Percentiles rank a stretch among this genome's conserved stretches.
These are phyloP conservation scores for Psophia crepitans DNA, from an alignment of 2,113 vertebrate genomes.

Conservation along the genomic window DNA sequence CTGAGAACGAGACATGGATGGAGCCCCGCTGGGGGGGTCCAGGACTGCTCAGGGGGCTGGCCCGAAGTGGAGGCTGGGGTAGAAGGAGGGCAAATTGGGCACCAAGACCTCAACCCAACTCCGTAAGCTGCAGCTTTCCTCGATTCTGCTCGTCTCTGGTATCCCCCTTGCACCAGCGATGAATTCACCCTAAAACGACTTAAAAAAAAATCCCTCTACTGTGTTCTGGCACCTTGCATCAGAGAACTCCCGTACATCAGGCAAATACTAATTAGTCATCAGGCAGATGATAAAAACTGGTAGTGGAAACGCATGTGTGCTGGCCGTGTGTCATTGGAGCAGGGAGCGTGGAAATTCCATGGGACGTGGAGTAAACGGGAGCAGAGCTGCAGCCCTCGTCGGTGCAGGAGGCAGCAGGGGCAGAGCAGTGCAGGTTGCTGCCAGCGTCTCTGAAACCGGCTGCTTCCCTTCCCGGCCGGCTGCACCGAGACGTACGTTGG, in stretches of 20 bases:
- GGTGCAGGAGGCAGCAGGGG: accelerated
- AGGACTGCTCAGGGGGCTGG: neutral
- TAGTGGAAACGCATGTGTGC: neutral
- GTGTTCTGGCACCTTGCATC: neutral
- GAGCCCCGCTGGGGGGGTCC: neutral
- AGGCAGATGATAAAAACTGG: neutral
- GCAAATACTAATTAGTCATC: neutral
- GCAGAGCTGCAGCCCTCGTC: neutral
- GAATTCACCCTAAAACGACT: neutral
- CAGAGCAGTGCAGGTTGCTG: neutral
- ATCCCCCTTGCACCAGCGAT: accelerated
- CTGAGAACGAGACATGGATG: accelerated
- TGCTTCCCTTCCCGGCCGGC: neutral
- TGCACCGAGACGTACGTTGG: accelerated
- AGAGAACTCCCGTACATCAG: neutral
- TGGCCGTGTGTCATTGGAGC: neutral
- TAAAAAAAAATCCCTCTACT: neutral
- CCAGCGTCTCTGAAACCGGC: neutral
- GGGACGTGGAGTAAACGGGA: accelerated
- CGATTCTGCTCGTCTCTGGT: neutral
- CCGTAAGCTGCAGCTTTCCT: neutral
- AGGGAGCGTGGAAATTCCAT: neutral
- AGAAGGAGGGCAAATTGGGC: neutral
- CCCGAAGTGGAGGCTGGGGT: neutral
- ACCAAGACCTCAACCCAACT: neutral